Conservation (phyloP, 1,140 invertebrate genomes). For the Teleopsis dalmanni region DNA sequence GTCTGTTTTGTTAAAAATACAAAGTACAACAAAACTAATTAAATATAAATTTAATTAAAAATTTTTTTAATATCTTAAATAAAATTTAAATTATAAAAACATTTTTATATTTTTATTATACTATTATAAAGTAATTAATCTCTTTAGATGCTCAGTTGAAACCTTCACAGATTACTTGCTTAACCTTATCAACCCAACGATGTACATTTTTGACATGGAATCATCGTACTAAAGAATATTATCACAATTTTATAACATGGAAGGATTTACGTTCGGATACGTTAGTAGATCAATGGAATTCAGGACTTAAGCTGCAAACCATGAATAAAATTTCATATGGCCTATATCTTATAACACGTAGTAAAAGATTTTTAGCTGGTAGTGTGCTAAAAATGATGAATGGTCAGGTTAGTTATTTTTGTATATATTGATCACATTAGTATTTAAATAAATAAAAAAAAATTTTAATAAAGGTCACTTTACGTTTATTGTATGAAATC, state of each 20-base stretch:
- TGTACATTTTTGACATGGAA: slow-evolving; percentile 87
- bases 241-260: slow-evolving; percentile 95
- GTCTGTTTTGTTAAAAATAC: no score
- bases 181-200: slow-evolving; percentile 84
- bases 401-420: slow-evolving; percentile 56
- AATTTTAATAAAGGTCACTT: slow-evolving; percentile 57
- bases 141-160: slow-evolving; percentile 52
- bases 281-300: slow-evolving; percentile 79
- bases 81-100: slow-evolving; percentile 1
- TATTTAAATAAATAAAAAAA: background rate
- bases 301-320: slow-evolving; percentile 68
- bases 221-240: slow-evolving; percentile 66
- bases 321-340: slow-evolving; percentile 46
- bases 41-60: no score
- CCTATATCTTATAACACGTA: slow-evolving; percentile 68
- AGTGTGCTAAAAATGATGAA: slow-evolving; percentile 74
- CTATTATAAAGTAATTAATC: slow-evolving; percentile 12
- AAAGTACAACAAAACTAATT: no score
- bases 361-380: slow-evolving; percentile 70
- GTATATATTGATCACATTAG: background rate
- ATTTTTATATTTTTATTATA: background rate
- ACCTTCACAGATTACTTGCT: slow-evolving; percentile 57
- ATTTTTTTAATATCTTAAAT: no score
- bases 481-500: slow-evolving; percentile 70
- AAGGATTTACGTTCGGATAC: slow-evolving; percentile 80